Base-by-base conservation (phyloP, 2,888 invertebrate genomes). In the Arrhopalites spinosus region DNA sequence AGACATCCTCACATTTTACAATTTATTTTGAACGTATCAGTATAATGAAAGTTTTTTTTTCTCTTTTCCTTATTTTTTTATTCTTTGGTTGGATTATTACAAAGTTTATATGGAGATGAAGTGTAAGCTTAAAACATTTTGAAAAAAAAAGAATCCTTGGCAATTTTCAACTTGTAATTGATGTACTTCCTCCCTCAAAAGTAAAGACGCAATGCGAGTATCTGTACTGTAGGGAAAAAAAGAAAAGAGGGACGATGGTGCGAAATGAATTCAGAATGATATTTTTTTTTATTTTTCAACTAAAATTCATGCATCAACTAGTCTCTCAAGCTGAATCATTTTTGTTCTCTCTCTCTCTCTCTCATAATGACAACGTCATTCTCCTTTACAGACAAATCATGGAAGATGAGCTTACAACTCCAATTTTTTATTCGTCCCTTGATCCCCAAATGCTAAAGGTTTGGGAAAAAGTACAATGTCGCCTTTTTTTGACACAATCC, bases 241-340 rank as follows among this genome's bases (percentile, higher is more conserved):
- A 1, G 61, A 15, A 63, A 11, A 29, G 27, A 29, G 36, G 36
- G 36, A 36, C 59, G 47, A 2, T 20, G 36, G 59, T 43, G 71
- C 43, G 23, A 43, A 71, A 71, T 71, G 71, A 59, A 30, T 71
- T 56, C 59, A 71, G 23, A 43, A 71, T 30, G 71, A 59, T 63
- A 63, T 53, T 69, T 15, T n/a, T n/a, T n/a, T n/a, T n/a, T n/a
- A n/a, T n/a, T n/a, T n/a, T n/a, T n/a, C n/a, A n/a, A 43, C 47
- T 29, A 47, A 63, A 72, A 72, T 72, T 64, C 72, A 72, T 72
- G 72, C 63, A 63, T 72, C 45, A 72, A 63, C 61, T 72, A 63
- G 45, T 72, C 64, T 63, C 43, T 63, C n/a, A 72, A 72, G 72
- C 72, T 72, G 72, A 72, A 72, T 72, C 72, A 72, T 25, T 66